A percentile compares a stretch with the other conserved stretches of the same genome.
Evolutionary conservation across 2,888 invertebrate species (phyloP).

Genomic region (Acrobasis consociella): DNA sequence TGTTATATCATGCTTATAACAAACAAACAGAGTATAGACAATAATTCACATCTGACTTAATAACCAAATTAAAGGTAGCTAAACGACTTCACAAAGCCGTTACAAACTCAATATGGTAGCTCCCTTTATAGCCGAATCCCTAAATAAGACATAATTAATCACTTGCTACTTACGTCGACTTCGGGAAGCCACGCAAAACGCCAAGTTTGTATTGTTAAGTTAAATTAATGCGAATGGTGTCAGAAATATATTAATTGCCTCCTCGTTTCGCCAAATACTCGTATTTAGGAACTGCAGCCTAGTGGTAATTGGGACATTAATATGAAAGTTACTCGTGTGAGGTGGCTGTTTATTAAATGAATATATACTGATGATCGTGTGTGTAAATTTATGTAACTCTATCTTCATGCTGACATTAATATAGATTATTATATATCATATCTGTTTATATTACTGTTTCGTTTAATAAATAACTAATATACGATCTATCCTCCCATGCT

Average conservation of each 20-base stretch:
- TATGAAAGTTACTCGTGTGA: constrained; percentile 45
- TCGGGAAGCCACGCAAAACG: constrained; percentile 49
- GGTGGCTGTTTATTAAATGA: constrained; percentile 25
- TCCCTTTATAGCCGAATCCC: constrained; percentile 33
- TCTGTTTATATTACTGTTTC: too few species aligned
- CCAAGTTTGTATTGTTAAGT: constrained; percentile 66
- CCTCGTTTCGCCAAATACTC: constrained; percentile 57
- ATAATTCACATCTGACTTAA: neutral
- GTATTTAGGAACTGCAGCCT: constrained; percentile 44
- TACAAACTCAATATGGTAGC: constrained; percentile 33
- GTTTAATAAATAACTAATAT: too few species aligned
- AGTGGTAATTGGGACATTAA: constrained; percentile 52
- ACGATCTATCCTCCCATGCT: too few species aligned
- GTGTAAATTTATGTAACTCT: too few species aligned
- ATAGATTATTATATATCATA: too few species aligned
- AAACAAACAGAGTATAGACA: neutral
- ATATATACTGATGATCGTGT: neutral
- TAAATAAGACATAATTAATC: constrained; percentile 44
- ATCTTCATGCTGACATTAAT: too few species aligned
- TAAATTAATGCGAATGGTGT: constrained; percentile 66
- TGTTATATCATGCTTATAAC: too few species aligned
- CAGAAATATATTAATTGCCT: constrained; percentile 66
- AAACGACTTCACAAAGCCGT: constrained; percentile 28
- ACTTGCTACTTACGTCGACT: constrained; percentile 39
- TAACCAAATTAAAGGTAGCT: constrained; percentile 15